phyloP scores from a whole-genome alignment of 2,888 invertebrate species.

The Euzophera pinguis region DNA sequence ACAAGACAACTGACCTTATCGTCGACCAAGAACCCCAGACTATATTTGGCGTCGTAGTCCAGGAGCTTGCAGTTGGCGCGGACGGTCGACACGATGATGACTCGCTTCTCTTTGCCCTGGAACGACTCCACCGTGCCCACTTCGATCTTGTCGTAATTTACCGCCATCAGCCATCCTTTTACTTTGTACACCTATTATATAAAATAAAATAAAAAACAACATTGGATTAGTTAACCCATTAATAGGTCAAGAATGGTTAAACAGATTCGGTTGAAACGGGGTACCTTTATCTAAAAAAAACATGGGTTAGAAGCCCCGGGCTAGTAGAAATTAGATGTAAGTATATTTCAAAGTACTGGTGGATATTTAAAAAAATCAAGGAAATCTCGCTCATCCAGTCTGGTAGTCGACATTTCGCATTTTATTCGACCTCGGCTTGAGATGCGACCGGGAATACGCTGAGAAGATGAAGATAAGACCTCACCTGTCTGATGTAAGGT shows the following conservation, averaged over 20 bases:
- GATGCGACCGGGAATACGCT: too few species aligned
- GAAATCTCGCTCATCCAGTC: too few species aligned
- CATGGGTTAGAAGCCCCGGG: too few species aligned
- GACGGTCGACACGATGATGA: conserved; percentile 91
- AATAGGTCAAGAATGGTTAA: too few species aligned
- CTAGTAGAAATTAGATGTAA: too few species aligned
- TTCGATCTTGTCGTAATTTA: conserved; percentile 69
- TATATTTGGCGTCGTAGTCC: conserved; percentile 74
- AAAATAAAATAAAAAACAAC: neutral
- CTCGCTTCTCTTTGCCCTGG: conserved; percentile 91
- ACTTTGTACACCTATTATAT: conserved; percentile 64
- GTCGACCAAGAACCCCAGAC: conserved; percentile 77
- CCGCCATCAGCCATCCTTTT: conserved; percentile 49
- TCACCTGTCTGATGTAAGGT: conserved; percentile 94
- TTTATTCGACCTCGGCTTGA: too few species aligned
- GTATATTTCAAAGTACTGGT: too few species aligned
- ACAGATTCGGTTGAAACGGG: too few species aligned
- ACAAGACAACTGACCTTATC: conserved; percentile 45
- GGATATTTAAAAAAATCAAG: too few species aligned
- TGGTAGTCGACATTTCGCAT: too few species aligned
- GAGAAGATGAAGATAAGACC: conserved; percentile 8
- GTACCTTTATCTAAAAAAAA: too few species aligned
- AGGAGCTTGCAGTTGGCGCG: conserved; percentile 81
- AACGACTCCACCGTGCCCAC: conserved; percentile 93
- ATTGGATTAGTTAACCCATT: too few species aligned